phyloP scores from a whole-genome alignment of 2,797 vertebrate genomes.

The Girardinus metallicus region DNA sequence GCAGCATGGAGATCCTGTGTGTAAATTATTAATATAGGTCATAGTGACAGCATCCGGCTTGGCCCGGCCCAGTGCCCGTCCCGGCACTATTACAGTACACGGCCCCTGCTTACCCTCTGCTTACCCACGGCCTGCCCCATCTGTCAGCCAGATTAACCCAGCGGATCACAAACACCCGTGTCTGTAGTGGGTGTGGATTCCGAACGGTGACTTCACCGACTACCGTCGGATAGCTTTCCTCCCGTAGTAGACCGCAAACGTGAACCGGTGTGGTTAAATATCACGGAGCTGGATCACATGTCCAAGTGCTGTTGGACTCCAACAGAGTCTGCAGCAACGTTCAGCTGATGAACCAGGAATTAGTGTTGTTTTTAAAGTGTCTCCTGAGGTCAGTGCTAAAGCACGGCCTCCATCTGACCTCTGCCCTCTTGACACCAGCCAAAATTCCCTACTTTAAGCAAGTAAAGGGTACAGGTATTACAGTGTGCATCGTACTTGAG shows the following conservation, averaged over 20 bases:
- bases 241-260: conserved; percentile 58
- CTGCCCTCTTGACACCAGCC: conserved; percentile 10
- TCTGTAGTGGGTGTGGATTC: conserved; percentile 33
- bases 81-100: conserved; percentile 53
- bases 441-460: background rate
- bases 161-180: conserved; percentile 51
- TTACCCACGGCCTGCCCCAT: conserved; percentile 63
- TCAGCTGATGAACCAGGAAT: conserved; percentile 18
- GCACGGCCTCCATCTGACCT: conserved; percentile 15
- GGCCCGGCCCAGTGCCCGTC: conserved; percentile 67
- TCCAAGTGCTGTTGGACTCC: conserved; percentile 10
- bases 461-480: conserved; percentile 16
- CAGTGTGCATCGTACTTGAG: background rate
- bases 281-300: conserved; percentile 23
- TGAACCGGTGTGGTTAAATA: conserved; percentile 44
- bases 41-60: conserved; percentile 75
- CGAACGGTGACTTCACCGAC: conserved; percentile 18
- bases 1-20: conserved; percentile 71
- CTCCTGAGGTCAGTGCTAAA: conserved; percentile 6
- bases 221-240: conserved; percentile 42
- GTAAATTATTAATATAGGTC: conserved; percentile 85
- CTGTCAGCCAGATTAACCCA: conserved; percentile 71
- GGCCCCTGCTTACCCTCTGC: conserved; percentile 43
- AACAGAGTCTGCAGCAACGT: conserved; percentile 46
- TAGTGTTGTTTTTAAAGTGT: conserved; percentile 16